Base-by-base conservation (phyloP, 2,113 vertebrate species). In the Gila orcuttii region DNA sequence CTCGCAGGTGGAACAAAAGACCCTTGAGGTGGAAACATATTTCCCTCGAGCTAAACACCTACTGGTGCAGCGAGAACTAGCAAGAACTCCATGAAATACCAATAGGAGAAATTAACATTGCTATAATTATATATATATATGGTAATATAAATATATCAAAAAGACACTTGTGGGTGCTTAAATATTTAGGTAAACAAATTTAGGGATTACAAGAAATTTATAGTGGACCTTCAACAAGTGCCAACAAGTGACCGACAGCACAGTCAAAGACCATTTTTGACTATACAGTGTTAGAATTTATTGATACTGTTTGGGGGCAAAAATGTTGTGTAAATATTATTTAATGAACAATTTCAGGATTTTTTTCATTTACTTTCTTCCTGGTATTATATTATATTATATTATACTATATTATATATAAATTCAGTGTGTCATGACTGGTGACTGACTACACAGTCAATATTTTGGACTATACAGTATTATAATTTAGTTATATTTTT, bases 1-100 rank as follows among this genome's bases (percentile, higher is more conserved):
- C 91, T 93, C 87, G 88, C 92, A 93, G 93, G 91, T 94, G 93
- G 91, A 93, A 95, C 94, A 95, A 95, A 95, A 91, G 89, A 90
- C 91, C 91, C 94, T 93, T 95, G 93, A 93, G 90, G 84, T 90
- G 88, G 86, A 84, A 87, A 88, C 88, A 89, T 89, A 89, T 59
- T 28, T 78, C 86, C 69, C 86, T 85, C 42, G n/a, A 82, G 86
- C 71, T 85, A 76, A 52, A 33, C 55, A 66, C 39, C 45, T 73
- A 31, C 50, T 7, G 69, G 23, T 42, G 55, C 66, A 47, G 55
- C 50, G 50, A 62, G 77, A 87, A 79, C 6, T 60, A 23, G 28
- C 55, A 15, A 6, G 57, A 19, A 74, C 62, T 68, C 5, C n/a
- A 45, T 12, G 6, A 42, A 59, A 59, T 19, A 21, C 21, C 39